phyloP scores from a whole-genome alignment of 2,797 vertebrate species.

The Ctenochaetus hawaiiensis region DNA sequence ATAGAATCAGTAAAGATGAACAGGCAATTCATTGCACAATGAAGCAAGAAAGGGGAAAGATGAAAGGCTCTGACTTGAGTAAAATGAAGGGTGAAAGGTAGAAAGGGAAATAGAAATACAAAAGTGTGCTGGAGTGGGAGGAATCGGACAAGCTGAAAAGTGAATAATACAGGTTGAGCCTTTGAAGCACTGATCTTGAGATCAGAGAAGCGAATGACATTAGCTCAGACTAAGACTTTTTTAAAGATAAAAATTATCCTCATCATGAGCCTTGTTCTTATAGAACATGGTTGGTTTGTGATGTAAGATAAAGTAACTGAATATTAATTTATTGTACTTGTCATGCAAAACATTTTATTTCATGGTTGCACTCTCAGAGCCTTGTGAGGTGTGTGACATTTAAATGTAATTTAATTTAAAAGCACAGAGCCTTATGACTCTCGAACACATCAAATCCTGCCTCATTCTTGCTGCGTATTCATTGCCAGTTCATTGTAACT shows the following conservation, averaged over 20 bases:
- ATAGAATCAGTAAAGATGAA: conserved; percentile 66
- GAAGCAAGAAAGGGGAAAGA: conserved; percentile 64
- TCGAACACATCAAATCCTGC: conserved; percentile 22
- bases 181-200: conserved; percentile 66
- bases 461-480: conserved; percentile 22
- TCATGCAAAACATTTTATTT: not conserved
- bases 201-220: conserved; percentile 64
- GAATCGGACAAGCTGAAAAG: conserved; percentile 66
- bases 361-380: not conserved
- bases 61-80: conserved; percentile 72
- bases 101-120: conserved; percentile 68
- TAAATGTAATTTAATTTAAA: conserved; percentile 32
- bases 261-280: conserved; percentile 20
- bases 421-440: not conserved
- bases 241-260: conserved; percentile 19
- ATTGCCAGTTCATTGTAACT: conserved; percentile 46
- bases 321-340: conserved; percentile 3
- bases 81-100: conserved; percentile 66
- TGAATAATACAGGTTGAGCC: conserved; percentile 64
- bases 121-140: conserved; percentile 61
- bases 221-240: conserved; percentile 36
- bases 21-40: conserved; percentile 68
- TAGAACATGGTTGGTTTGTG: not conserved
- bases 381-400: conserved; percentile 2
- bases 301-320: not conserved